Conservation (phyloP, 2,888 invertebrate species). For the Sepiola atlantica region DNA sequence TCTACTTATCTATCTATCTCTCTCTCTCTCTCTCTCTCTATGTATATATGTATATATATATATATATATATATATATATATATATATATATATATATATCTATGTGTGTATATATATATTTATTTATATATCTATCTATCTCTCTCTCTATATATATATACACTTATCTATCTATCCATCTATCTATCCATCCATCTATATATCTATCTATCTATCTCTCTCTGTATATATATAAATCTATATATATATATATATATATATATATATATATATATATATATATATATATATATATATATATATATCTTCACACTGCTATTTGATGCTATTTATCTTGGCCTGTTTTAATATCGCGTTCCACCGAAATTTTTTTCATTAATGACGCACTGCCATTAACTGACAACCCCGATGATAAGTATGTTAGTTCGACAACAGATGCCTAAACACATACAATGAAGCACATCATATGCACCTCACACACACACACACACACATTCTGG, state of each 20-base stretch:
- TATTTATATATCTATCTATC: neutral
- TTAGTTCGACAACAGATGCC: neutral
- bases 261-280: conserved; percentile 15
- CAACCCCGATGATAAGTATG: neutral
- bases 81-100: neutral
- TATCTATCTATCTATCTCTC: neutral
- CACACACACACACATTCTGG: neutral
- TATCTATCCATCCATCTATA: neutral
- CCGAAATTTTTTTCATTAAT: too few species aligned
- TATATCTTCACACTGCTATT: neutral
- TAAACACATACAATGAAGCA: neutral
- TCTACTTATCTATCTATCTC: too few species aligned
- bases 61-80: neutral
- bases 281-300: neutral
- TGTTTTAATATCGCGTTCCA: too few species aligned
- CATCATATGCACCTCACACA: neutral
- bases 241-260: neutral
- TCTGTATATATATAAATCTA: neutral
- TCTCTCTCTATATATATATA: neutral
- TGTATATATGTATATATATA: neutral
- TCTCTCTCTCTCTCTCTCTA: too few species aligned
- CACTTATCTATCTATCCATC: neutral
- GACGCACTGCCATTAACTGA: neutral
- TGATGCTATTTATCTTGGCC: neutral
- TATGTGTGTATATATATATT: neutral